Percentiles rank a stretch among this genome's conserved stretches.
Conservation (phyloP, 2,797 vertebrate species). For the Thunnus albacares region DNA sequence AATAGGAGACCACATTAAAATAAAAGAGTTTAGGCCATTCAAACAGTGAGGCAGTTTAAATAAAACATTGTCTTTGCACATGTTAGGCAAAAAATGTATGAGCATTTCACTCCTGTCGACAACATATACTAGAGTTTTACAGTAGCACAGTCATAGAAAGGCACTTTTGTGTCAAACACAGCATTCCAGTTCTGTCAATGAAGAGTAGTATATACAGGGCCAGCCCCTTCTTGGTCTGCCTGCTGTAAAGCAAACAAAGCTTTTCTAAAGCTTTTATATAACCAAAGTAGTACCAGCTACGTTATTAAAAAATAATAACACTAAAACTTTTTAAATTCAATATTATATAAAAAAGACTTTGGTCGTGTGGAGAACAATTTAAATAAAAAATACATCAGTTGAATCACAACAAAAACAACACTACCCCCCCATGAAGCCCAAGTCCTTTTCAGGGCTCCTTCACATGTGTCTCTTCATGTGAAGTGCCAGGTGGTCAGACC, state of each 20-base stretch:
- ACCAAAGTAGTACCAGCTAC: constrained; percentile 92
- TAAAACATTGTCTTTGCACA: constrained; percentile 89
- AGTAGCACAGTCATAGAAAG: constrained; percentile 86
- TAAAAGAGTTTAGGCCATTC: constrained; percentile 68
- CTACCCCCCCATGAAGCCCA: constrained; percentile 45
- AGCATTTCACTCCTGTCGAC: constrained; percentile 79
- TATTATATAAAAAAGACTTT: constrained; percentile 77
- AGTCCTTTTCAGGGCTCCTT: constrained; percentile 68
- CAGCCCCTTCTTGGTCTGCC: constrained; percentile 86
- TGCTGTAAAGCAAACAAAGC: constrained; percentile 83
- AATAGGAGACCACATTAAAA: constrained; percentile 64
- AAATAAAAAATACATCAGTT: constrained; percentile 81
- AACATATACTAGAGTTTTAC: constrained; percentile 77
- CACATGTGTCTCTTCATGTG: constrained; percentile 99
- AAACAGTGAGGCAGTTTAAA: constrained; percentile 88
- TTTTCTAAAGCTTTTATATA: constrained; percentile 82
- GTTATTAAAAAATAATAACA: constrained; percentile 85
- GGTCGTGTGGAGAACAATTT: constrained; percentile 83
- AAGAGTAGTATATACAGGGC: constrained; percentile 85
- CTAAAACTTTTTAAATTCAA: constrained; percentile 56
- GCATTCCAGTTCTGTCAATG: constrained; percentile 84
- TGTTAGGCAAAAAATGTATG: constrained; percentile 73
- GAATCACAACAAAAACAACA: constrained; percentile 71
- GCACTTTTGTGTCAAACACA: constrained; percentile 87
- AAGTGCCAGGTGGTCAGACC: constrained; percentile 97